These are phyloP conservation scores for Rattus rattus DNA, from an alignment of 2,113 vertebrate species.

Conservation along the genomic window DNA sequence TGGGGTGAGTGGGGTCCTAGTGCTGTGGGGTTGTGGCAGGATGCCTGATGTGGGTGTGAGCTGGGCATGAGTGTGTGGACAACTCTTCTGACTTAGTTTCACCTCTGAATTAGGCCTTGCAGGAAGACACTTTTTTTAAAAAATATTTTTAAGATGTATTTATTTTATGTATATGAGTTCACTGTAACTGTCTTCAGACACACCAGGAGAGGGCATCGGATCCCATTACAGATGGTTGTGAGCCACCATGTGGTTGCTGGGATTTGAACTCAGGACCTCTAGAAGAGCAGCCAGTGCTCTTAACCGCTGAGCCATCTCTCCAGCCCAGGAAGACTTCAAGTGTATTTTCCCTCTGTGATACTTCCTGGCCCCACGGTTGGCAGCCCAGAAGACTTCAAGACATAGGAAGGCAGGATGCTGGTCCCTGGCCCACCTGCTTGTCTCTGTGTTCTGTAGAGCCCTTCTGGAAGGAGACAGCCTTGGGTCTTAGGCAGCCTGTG, in stretches of 20 bases:
- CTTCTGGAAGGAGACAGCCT: not conserved
- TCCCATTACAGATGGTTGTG: too few species aligned
- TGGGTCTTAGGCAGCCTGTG: not conserved
- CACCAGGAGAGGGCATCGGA: too few species aligned
- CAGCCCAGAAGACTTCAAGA: fast-evolving
- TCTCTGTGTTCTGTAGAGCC: not conserved
- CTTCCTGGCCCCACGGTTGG: fast-evolving
- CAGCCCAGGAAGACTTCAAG: not conserved
- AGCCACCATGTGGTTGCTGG: too few species aligned
- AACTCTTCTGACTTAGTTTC: not conserved
- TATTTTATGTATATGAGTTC: too few species aligned
- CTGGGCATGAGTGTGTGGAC: not conserved
- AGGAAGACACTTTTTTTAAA: not conserved
- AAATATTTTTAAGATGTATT: too few species aligned
- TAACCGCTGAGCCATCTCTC: too few species aligned
- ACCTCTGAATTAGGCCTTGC: not conserved
- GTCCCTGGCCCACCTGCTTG: not conserved
- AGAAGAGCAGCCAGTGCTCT: too few species aligned
- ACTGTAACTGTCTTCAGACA: too few species aligned
- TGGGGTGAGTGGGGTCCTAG: not conserved
- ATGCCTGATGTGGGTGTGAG: not conserved
- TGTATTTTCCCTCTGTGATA: not conserved
- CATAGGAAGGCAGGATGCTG: not conserved
- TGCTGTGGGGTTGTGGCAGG: not conserved
- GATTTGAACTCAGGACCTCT: too few species aligned